Base-by-base conservation (phyloP, 2,113 vertebrate species). In the Microcebus tavaratra region DNA sequence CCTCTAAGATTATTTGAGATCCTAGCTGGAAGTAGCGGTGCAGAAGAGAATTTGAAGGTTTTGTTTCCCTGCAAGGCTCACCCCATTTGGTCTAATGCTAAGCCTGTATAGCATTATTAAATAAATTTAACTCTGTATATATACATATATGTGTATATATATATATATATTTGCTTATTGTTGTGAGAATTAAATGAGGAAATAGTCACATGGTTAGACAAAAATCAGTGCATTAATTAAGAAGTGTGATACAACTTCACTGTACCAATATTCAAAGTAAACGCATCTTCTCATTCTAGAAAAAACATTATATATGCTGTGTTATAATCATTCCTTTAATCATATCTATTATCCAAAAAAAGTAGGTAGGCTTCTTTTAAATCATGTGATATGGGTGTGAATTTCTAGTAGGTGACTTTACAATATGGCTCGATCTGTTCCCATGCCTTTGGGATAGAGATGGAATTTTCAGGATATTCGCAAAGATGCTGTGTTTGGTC, bases 181-280 rank as follows among this genome's bases (percentile, higher is more conserved):
- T 68, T 68, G 1, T 70, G 18, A 76, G 11, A 57, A 48, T 34
- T 85, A 85, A 94, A 73, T 72, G 31, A 81, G 13, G 20, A 42
- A 70, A 23, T 61, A 48, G 39, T 78, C 29, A 39, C 34, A 67
- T 3, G 36, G 20, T 59, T 9, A 34, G 45, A 73, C 39, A 87
- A 39, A 96, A 68, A 13, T 75, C 7, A 25, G 10, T 29, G 9
- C 9, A 18, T 72, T 85, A 48, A 5, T 27, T 29, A 48, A 15
- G 1, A 57, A 65, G 29, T 34, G 6, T 20, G n/a, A 59, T 34
- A 0, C 4, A 76, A 18, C 1, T 34, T 21, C 8, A 29, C 1
- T 23, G 21, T 2, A 91, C 9, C 53, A 45, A 8, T 5, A 45
- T 59, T 67, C 89, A 91, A n/a, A 92, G 18, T 4, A 79, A 59